Conservation (phyloP, 2,797 vertebrate genomes). For the Lates japonicus region DNA sequence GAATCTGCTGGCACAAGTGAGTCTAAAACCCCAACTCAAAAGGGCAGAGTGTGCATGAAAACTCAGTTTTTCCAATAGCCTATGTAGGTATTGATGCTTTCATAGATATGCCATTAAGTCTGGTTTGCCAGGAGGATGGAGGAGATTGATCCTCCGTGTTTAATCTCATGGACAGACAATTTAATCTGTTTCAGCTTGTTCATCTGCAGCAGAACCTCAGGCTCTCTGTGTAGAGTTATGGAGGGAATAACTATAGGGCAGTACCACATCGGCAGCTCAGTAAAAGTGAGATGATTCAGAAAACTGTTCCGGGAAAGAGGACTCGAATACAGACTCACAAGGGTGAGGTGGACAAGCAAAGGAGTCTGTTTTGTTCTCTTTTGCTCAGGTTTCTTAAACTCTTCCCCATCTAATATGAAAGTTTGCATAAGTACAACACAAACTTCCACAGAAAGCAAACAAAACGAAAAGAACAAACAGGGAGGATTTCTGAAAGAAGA, state of each 20-base stretch:
- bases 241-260: constrained; percentile 12
- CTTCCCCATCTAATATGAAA: not conserved
- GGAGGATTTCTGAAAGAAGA: not conserved
- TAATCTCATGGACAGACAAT: constrained; percentile 33
- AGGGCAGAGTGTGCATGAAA: not conserved
- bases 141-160: constrained; percentile 44
- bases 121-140: constrained; percentile 50
- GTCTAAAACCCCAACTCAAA: not conserved
- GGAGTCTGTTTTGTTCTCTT: not conserved
- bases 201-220: constrained; percentile 29
- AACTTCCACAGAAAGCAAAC: not conserved
- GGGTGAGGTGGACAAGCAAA: not conserved
- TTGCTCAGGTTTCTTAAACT: not conserved
- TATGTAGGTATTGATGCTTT: constrained; percentile 43
- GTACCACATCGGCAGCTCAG: not conserved
- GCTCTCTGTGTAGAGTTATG: not conserved
- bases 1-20: not conserved
- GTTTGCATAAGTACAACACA: not conserved
- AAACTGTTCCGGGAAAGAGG: not conserved
- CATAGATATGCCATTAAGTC: constrained; percentile 53
- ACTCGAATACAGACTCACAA: not conserved
- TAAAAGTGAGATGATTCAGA: not conserved
- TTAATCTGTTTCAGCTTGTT: constrained; percentile 52
- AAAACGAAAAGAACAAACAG: no score
- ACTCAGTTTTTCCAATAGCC: constrained; percentile 24